A percentile compares a stretch with the other conserved stretches of the same genome.
Conservation (phyloP, 2,113 vertebrate genomes). For the Melanerpes aurifrons region DNA sequence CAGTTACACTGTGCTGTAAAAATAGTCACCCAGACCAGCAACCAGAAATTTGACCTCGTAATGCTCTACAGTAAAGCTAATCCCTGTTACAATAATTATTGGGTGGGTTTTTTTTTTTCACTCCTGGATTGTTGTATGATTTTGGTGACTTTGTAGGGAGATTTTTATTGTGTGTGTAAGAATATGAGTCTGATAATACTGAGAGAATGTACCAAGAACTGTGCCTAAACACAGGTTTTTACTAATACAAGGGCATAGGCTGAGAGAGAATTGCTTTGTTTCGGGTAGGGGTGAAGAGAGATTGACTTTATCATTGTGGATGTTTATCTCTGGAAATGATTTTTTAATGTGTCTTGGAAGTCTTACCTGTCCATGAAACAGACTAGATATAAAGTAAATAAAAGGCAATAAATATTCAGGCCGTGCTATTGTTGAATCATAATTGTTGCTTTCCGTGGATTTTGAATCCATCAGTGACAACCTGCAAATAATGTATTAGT, state of each 20-base stretch:
- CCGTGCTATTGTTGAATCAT: background rate
- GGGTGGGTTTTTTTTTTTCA: background rate
- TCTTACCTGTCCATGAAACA: background rate
- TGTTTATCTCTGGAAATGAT: background rate
- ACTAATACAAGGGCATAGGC: background rate
- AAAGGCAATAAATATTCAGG: constrained; percentile 41
- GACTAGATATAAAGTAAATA: background rate
- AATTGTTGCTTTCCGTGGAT: constrained; percentile 16
- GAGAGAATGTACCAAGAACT: background rate
- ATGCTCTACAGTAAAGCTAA: background rate
- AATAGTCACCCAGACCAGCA: constrained; percentile 41
- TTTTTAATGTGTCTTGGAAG: background rate
- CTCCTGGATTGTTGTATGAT: background rate
- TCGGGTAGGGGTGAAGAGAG: background rate
- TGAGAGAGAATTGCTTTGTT: background rate
- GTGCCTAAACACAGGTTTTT: background rate
- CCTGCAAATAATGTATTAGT: constrained; percentile 1
- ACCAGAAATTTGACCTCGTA: constrained; percentile 52
- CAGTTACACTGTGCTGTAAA: constrained; percentile 56
- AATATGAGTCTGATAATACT: background rate
- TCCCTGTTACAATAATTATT: background rate
- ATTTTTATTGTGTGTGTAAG: background rate
- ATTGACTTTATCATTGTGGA: background rate
- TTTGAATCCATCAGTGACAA: constrained; percentile 31
- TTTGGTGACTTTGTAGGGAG: background rate